A percentile compares a stretch with the other conserved stretches of the same genome.
These are phyloP conservation scores for Belgica antarctica DNA, from an alignment of 2,888 invertebrate genomes.

Conservation along the genomic window DNA sequence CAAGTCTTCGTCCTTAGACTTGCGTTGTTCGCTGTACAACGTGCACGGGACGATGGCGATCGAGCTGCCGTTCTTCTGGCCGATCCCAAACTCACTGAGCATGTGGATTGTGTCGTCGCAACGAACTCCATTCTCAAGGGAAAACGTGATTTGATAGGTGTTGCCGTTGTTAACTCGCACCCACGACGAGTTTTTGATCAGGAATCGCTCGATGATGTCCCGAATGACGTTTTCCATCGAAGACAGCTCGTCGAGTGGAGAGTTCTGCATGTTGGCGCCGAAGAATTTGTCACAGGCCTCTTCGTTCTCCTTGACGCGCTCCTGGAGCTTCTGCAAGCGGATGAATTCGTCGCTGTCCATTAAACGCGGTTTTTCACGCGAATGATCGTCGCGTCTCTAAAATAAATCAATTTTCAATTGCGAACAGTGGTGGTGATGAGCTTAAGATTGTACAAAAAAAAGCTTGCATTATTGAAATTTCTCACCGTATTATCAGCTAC, in stretches of 20 bases:
- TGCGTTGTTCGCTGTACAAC: constrained; percentile 57
- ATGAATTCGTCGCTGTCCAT: background rate
- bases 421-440: too few relatives aligned
- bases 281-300: constrained; percentile 25
- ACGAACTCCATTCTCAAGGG: constrained; percentile 59
- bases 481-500: too few relatives aligned
- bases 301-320: constrained; percentile 45
- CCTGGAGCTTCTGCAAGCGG: background rate
- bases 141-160: constrained; percentile 60
- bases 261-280: background rate
- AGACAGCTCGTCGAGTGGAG: constrained; percentile 48
- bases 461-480: too few relatives aligned
- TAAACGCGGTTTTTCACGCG: background rate
- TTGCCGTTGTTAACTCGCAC: constrained; percentile 56
- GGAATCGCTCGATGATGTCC: constrained; percentile 58
- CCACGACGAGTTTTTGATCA: constrained; percentile 62
- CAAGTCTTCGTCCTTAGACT: constrained; percentile 46
- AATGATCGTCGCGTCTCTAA: background rate
- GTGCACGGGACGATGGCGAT: constrained; percentile 65
- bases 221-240: constrained; percentile 56
- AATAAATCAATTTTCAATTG: too few relatives aligned
- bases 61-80: constrained; percentile 60
- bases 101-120: constrained; percentile 63
- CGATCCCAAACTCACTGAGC: constrained; percentile 62
- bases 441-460: too few relatives aligned